Evolutionary conservation across 2,888 invertebrate genomes (phyloP), one percentile per base, ranked within the genome.

Genomic region (Synergus itoensis): DNA sequence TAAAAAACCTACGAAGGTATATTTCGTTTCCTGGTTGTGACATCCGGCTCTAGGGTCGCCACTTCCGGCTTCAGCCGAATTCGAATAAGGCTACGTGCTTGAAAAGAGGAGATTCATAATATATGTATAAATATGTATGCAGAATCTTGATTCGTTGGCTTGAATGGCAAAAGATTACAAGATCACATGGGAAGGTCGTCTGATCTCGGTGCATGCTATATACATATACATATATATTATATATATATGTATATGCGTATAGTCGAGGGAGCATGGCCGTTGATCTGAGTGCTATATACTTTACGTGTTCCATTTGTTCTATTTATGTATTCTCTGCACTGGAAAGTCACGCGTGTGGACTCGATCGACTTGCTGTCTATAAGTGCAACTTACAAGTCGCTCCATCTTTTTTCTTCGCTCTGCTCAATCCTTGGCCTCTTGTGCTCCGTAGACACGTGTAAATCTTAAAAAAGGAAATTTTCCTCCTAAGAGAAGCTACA

Each of bases 1-100:
- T 73, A 73, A 48, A 5, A 73, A 73, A 53, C 36, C 69, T 48
- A 36, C 48, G 36, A 73, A 53, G 21, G 48, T 73, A 21, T 67
- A 12, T n/a, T 73, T 48, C 36, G 36, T 73, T 73, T 73, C 69
- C 36, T 48, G 69, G 16, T 18, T 5, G 16, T 48, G 9, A 36
- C 18, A 36, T 73, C 28, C 48, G 67, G 67, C 45, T 60, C 5
- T 36, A 53, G 11, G 48, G n/a, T 36, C 69, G n/a, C 21, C 36
- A 73, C 53, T 73, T 73, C 69, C 69, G 69, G 69, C 69, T 73
- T 48, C 53, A 53, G n/a, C n/a, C n/a, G 8, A 73, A 73, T 53
- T 36, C 36, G 48, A 73, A 53, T 48, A 73, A 73, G 69, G 48
- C 28, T 48, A 73, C 48, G 69, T 73, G 69, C 53, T 53, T 73